phyloP scores from a whole-genome alignment of 2,113 vertebrate genomes.

The Typhlomys cinereus region DNA sequence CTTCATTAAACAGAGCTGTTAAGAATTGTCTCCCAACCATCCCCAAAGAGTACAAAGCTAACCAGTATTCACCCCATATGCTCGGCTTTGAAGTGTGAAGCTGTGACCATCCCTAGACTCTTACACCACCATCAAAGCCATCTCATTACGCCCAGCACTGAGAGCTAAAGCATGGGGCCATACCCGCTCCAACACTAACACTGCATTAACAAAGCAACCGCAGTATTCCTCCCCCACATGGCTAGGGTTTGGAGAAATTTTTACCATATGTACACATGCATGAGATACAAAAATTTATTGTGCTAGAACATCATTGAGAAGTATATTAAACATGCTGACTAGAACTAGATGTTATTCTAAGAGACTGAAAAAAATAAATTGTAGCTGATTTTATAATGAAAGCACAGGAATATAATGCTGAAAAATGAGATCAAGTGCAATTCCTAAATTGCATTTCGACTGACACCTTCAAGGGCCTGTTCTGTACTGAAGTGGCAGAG shows the following conservation, averaged over 20 bases:
- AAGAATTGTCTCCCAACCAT: conserved; percentile 74
- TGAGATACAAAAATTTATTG: conserved; percentile 74
- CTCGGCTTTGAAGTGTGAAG: conserved; percentile 81
- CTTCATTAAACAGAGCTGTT: conserved; percentile 79
- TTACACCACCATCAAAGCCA: conserved; percentile 78
- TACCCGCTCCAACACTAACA: conserved; percentile 77
- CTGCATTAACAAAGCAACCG: conserved; percentile 79
- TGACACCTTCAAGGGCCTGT: conserved; percentile 50
- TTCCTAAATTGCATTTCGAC: conserved; percentile 61
- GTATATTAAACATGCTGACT: conserved; percentile 74
- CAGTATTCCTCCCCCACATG: conserved; percentile 75
- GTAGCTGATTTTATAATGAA: conserved; percentile 75
- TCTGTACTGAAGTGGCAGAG: conserved; percentile 57
- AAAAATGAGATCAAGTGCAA: conserved; percentile 62
- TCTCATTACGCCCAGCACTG: conserved; percentile 74
- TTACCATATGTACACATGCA: conserved; percentile 78
- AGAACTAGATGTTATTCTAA: conserved; percentile 72
- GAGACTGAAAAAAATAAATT: conserved; percentile 64
- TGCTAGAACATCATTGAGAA: conserved; percentile 75
- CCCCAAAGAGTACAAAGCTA: conserved; percentile 73
- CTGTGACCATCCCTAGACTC: conserved; percentile 76
- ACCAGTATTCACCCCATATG: conserved; percentile 75
- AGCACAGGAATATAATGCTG: conserved; percentile 61
- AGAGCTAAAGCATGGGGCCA: conserved; percentile 59
- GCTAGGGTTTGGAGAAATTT: conserved; percentile 72